A percentile compares a stretch with the other conserved stretches of the same genome.
These are phyloP conservation scores for Vulpes lagopus DNA, from an alignment of 2,113 vertebrate species.

Conservation along the genomic window DNA sequence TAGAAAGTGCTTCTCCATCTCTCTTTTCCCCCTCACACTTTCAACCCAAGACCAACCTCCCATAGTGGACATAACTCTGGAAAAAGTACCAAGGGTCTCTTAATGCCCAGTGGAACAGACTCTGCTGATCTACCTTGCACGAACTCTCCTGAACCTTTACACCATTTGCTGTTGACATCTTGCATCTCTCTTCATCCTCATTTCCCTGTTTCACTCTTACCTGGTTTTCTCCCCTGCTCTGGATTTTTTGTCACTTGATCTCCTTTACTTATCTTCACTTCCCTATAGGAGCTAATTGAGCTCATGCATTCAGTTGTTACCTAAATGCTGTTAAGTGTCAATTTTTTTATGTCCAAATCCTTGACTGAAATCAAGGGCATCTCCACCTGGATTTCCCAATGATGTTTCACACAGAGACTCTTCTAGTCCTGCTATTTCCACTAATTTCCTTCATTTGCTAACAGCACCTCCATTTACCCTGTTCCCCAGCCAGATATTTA, in stretches of 20 bases:
- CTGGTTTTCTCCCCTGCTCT: neutral
- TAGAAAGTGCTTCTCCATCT: neutral
- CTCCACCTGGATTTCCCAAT: neutral
- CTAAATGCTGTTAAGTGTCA: neutral
- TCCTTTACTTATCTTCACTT: neutral
- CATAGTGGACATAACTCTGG: neutral
- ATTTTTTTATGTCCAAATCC: neutral
- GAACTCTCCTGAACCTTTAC: neutral
- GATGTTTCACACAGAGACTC: neutral
- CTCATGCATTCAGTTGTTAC: neutral
- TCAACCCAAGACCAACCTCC: neutral
- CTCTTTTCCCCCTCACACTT: neutral
- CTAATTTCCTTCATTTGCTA: neutral
- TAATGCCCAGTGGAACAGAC: neutral
- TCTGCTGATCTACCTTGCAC: neutral
- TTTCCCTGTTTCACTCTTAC: neutral
- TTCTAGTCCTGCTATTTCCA: neutral
- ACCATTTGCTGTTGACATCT: accelerated
- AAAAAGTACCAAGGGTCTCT: neutral
- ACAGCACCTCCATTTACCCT: neutral
- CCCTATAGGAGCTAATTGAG: neutral
- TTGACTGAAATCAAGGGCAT: neutral
- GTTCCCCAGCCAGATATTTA: neutral
- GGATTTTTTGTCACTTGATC: neutral
- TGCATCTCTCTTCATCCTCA: accelerated